Evolutionary conservation across 1,140 invertebrate species (phyloP).

Genomic region (Formica exsecta): DNA sequence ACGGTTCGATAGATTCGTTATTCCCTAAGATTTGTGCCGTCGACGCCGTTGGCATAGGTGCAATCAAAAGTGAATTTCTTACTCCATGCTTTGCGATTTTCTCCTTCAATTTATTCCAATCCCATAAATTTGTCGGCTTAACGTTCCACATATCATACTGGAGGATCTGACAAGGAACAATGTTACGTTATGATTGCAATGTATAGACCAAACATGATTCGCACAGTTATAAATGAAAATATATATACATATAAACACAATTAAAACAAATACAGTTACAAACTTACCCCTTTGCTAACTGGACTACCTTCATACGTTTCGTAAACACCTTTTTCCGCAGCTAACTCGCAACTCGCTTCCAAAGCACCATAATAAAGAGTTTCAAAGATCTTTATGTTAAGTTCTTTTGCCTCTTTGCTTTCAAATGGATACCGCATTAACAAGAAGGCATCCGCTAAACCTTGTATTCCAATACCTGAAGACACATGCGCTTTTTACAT

Average conservation of each 20-base stretch:
- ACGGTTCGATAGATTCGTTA: constrained; percentile 99
- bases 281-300: constrained; percentile 94
- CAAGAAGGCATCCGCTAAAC: constrained; percentile 98
- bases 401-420: constrained; percentile 92
- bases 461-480: constrained; percentile 95
- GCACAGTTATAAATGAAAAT: too few relatives aligned
- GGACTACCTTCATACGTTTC: constrained; percentile 97
- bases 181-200: neutral
- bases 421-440: constrained; percentile 98
- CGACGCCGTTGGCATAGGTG: constrained; percentile 99
- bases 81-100: constrained; percentile 97
- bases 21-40: constrained; percentile 99
- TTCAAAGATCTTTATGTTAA: constrained; percentile 99
- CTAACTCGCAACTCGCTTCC: constrained; percentile 98
- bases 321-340: constrained; percentile 95
- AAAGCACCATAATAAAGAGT: constrained; percentile 99
- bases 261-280: constrained; percentile 10
- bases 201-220: neutral
- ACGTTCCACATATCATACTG: constrained; percentile 99
- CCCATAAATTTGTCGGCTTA: constrained; percentile 95
- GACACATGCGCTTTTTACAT: neutral
- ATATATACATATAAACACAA: neutral
- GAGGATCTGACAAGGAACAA: constrained; percentile 89
- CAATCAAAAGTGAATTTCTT: constrained; percentile 97
- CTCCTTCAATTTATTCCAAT: constrained; percentile 95